phyloP scores from a whole-genome alignment of 2,888 invertebrate species.

The Flexamia atlantica region DNA sequence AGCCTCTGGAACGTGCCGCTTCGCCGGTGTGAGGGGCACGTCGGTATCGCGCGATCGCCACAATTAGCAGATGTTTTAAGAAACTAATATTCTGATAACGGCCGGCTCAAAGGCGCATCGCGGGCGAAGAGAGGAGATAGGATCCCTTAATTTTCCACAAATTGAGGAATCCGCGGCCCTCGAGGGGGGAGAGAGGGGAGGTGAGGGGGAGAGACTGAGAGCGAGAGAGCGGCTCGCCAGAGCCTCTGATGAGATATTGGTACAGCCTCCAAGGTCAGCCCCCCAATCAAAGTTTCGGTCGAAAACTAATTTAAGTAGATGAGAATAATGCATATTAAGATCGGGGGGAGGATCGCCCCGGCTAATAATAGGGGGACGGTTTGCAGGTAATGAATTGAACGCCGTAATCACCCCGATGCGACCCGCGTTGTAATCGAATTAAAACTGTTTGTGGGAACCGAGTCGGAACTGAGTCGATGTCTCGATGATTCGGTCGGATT shows the following conservation, averaged over 20 bases:
- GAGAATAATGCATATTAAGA: conserved; percentile 64
- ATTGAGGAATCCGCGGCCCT: conserved; percentile 23
- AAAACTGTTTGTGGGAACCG: conserved; percentile 59
- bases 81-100: conserved; percentile 59
- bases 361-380: conserved; percentile 61
- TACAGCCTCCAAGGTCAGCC: conserved; percentile 61
- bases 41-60: conserved; percentile 29
- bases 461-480: background rate
- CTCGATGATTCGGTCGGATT: background rate
- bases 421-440: conserved; percentile 55
- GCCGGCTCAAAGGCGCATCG: conserved; percentile 39
- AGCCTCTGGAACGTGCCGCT: background rate
- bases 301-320: conserved; percentile 63
- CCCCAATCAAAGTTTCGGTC: conserved; percentile 63
- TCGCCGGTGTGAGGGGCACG: conserved; percentile 33
- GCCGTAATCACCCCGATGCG: conserved; percentile 52
- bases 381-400: conserved; percentile 62
- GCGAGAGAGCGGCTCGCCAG: background rate
- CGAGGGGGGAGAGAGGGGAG: background rate
- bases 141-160: conserved; percentile 56
- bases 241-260: conserved; percentile 59
- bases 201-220: background rate
- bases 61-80: conserved; percentile 58
- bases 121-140: conserved; percentile 45
- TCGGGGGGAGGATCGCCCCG: conserved; percentile 59